Percentiles rank a stretch among this genome's conserved stretches.
These are phyloP conservation scores for Helleia helle DNA, from an alignment of 2,888 invertebrate genomes.

Conservation along the genomic window DNA sequence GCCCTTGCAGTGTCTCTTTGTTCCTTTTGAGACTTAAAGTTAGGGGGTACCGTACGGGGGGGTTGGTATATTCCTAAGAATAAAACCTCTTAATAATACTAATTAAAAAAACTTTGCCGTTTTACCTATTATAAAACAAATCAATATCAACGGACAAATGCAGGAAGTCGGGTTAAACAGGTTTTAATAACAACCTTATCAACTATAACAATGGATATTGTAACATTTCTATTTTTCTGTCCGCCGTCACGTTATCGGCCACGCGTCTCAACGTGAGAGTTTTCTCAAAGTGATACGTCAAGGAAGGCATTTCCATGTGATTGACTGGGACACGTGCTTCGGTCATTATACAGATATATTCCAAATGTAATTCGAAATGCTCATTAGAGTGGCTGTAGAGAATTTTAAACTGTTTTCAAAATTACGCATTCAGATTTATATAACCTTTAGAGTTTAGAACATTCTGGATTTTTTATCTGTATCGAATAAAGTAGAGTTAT, in stretches of 20 bases:
- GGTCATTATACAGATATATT: conserved; percentile 35
- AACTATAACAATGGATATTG: conserved; percentile 61
- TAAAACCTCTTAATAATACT: too few relatives aligned
- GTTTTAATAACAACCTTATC: conserved; percentile 30
- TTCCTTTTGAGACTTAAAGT: too few relatives aligned
- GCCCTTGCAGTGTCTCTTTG: too few relatives aligned
- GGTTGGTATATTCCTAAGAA: too few relatives aligned
- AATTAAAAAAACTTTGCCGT: too few relatives aligned
- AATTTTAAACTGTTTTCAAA: conserved; percentile 29
- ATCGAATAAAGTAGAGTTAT: too few relatives aligned
- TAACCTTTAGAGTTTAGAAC: too few relatives aligned
- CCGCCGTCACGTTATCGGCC: conserved; percentile 45
- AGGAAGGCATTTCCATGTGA: conserved; percentile 30
- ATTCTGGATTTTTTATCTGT: too few relatives aligned
- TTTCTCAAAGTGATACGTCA: conserved; percentile 40
- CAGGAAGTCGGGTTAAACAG: conserved; percentile 20
- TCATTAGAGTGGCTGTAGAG: conserved; percentile 28
- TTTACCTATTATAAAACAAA: too few relatives aligned
- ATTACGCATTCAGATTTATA: conserved; percentile 26
- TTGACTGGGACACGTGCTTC: conserved; percentile 31
- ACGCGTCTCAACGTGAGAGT: conserved; percentile 45
- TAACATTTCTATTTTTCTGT: conserved; percentile 37
- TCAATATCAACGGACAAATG: background rate
- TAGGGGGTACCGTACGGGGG: too few relatives aligned
- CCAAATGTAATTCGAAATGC: conserved; percentile 38